Conservation (phyloP, 2,797 vertebrate species). For the Ctenopoma multispine region DNA sequence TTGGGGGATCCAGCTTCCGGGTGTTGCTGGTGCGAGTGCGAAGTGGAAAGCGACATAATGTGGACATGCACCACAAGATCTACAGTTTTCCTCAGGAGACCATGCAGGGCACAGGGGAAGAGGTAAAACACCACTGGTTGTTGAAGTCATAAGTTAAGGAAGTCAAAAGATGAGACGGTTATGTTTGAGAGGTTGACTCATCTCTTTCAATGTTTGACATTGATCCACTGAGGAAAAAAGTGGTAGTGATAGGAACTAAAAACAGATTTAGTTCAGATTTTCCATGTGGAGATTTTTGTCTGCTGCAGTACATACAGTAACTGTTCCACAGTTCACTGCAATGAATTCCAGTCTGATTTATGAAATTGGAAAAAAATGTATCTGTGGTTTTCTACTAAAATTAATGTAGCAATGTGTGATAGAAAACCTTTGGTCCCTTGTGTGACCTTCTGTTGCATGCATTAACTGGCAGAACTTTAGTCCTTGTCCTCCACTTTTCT, state of each 20-base stretch:
- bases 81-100: slow-evolving; percentile 91
- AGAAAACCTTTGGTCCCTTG: no score
- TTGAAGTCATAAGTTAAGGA: neutral
- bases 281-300: no score
- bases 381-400: no score
- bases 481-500: no score
- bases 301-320: no score
- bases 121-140: slow-evolving; percentile 81
- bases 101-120: slow-evolving; percentile 95
- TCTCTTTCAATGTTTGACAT: neutral
- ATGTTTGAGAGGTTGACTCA: neutral
- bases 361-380: no score
- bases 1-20: slow-evolving; percentile 95
- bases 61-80: slow-evolving; percentile 98
- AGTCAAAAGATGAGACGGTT: neutral
- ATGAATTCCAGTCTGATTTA: neutral
- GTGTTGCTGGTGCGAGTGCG: slow-evolving; percentile 92
- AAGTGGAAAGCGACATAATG: slow-evolving; percentile 84
- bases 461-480: no score
- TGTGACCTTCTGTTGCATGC: no score
- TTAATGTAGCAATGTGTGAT: no score
- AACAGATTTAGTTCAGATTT: neutral
- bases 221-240: neutral
- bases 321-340: neutral
- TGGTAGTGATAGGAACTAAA: neutral